Base-by-base conservation (phyloP, 2,797 vertebrate genomes). In the Coluber constrictor region DNA sequence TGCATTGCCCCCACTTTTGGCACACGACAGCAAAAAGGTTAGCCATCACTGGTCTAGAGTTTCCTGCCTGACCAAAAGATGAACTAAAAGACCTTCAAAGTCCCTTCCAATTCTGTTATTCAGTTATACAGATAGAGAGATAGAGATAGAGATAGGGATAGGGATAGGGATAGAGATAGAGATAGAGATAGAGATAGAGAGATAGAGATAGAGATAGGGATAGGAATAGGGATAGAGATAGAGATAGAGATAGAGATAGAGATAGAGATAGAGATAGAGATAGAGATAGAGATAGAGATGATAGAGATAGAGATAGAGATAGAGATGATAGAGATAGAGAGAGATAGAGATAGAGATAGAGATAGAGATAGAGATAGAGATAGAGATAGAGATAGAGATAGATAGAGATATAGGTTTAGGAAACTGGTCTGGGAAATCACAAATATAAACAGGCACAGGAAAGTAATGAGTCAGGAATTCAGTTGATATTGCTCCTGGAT, bases 401-500 rank as follows among this genome's bases (percentile, higher is more conserved):
- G 13, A 56, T 56, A 56, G 5, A 59, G 16, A 59, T 57, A 57
- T 57, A 57, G 25, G 5, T 63, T 63, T n/a, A 37, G 16, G 15
- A 74, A 20, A n/a, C 66, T 74, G n/a, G 83, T 13, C 90, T 0
- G 51, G 63, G 91, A 61, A 87, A 92, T 1, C 60, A 93, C 55
- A 94, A 96, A 93, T 93, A 93, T 86, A 96, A 94, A 94, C 10
- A 91, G 90, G 89, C 95, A 95, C 89, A 91, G 93, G 66, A 70
- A 87, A 94, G 86, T 61, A 94, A 91, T 87, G 94, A 97, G 55
- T 91, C 93, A 92, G 90, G 54, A 96, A 95, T 95, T 96, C 89
- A 94, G 88, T 95, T 32, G 20, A 74, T 27, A 59, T 92, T 79
- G 92, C n/a, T 86, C 23, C 0, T 60, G 90, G 57, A 94, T 86